phyloP scores from a whole-genome alignment of 2,797 vertebrate genomes.

The Iguana delicatissima region DNA sequence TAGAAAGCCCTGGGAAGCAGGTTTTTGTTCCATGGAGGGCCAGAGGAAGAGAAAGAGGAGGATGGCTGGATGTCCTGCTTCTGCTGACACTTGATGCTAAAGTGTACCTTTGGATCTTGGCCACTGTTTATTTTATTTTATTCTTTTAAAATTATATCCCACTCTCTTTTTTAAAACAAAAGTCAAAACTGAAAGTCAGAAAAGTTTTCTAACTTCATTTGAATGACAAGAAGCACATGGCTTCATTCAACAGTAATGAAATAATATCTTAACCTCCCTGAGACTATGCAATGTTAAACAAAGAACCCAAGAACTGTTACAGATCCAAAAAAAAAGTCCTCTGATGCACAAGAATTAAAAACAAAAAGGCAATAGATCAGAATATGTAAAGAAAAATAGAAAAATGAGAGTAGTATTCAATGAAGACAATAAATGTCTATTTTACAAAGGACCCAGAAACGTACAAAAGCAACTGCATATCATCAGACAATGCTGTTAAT shows the following conservation, averaged over 20 bases:
- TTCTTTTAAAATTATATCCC: not conserved
- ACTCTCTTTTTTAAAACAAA: not conserved
- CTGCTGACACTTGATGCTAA: too few relatives aligned
- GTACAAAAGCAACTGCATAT: not conserved
- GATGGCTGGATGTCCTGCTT: too few relatives aligned
- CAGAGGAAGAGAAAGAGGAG: too few relatives aligned
- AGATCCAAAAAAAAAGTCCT: not conserved
- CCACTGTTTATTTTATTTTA: conserved; percentile 11
- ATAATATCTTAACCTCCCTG: not conserved
- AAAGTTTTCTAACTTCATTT: not conserved
- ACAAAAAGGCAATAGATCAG: not conserved
- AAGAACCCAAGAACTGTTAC: conserved; percentile 8
- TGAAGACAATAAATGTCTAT: not conserved
- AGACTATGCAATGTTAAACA: not conserved
- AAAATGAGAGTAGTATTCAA: not conserved
- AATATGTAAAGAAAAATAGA: not conserved
- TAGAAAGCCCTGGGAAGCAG: too few relatives aligned
- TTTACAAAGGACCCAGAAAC: not conserved
- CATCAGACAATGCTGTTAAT: not conserved
- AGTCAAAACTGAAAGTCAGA: not conserved
- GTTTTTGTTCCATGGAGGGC: too few relatives aligned
- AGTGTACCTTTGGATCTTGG: too few relatives aligned
- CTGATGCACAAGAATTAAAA: not conserved
- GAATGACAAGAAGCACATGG: conserved; percentile 3
- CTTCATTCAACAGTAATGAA: not conserved